Evolutionary conservation across 2,797 vertebrate genomes (phyloP).

Genomic region (Sphenopsis melanotis): DNA sequence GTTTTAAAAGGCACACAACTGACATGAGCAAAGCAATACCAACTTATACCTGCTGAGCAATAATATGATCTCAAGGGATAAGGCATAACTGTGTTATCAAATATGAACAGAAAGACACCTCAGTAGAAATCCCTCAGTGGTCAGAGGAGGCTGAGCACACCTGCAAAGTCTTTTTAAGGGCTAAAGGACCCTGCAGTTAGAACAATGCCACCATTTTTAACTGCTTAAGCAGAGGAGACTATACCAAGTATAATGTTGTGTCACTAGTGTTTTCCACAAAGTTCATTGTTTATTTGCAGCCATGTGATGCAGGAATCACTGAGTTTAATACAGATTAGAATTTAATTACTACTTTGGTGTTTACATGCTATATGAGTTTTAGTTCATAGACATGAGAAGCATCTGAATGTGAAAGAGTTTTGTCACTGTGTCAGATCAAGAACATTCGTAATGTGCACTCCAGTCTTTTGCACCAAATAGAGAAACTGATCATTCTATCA

Average conservation of each 20-base stretch:
- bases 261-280: background rate
- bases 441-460: fast-evolving
- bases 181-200: background rate
- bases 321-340: background rate
- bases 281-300: background rate
- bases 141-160: background rate
- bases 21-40: background rate
- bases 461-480: background rate
- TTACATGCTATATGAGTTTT: background rate
- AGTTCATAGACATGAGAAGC: background rate
- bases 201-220: background rate
- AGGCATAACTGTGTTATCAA: background rate
- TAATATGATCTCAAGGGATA: background rate
- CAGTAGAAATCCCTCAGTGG: background rate
- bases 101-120: background rate
- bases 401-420: background rate
- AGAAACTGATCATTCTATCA: background rate
- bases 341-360: background rate
- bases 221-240: background rate
- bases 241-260: background rate
- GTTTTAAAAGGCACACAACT: background rate
- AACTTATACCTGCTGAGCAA: background rate
- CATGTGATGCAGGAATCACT: background rate
- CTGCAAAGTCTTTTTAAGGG: background rate
- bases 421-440: background rate